Evolutionary conservation across 2,888 invertebrate genomes (phyloP).

Genomic region (Alviniconcha strummeri): DNA sequence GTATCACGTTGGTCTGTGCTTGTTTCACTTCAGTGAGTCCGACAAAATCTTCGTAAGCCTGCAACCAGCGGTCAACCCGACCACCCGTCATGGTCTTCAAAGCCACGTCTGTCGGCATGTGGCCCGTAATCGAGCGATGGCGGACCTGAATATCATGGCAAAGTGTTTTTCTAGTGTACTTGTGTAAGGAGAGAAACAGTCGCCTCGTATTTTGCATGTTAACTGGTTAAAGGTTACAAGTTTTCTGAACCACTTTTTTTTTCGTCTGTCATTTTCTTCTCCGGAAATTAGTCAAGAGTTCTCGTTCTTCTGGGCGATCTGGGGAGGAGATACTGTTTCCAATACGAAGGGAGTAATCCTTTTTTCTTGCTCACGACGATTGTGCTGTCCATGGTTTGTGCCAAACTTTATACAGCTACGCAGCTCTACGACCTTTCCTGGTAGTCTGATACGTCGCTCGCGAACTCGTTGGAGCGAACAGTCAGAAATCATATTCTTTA

Average conservation of each 20-base stretch:
- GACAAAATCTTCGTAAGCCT: slow-evolving; percentile 82
- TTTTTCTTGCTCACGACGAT: too few species aligned
- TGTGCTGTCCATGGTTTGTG: too few species aligned
- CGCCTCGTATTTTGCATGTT: neutral
- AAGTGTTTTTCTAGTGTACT: neutral
- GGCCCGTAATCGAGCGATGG: slow-evolving; percentile 29
- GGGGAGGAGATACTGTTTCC: too few species aligned
- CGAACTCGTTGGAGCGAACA: too few species aligned
- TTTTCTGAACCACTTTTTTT: too few species aligned
- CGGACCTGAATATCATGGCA: neutral
- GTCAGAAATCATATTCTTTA: too few species aligned
- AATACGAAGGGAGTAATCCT: too few species aligned
- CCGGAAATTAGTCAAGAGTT: slow-evolving; percentile 4
- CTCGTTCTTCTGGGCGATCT: neutral
- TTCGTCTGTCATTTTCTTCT: neutral
- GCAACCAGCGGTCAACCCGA: slow-evolving; percentile 52
- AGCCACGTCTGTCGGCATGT: slow-evolving; percentile 30
- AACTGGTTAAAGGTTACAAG: too few species aligned
- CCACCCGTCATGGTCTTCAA: slow-evolving; percentile 35
- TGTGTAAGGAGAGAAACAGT: neutral
- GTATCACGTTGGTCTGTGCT: slow-evolving; percentile 84
- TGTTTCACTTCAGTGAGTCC: slow-evolving; percentile 86
- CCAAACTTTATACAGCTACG: too few species aligned
- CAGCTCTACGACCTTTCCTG: too few species aligned
- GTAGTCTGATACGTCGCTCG: too few species aligned